These are phyloP conservation scores for Plestiodon gilberti DNA, from an alignment of 2,113 vertebrate genomes.

Conservation along the genomic window DNA sequence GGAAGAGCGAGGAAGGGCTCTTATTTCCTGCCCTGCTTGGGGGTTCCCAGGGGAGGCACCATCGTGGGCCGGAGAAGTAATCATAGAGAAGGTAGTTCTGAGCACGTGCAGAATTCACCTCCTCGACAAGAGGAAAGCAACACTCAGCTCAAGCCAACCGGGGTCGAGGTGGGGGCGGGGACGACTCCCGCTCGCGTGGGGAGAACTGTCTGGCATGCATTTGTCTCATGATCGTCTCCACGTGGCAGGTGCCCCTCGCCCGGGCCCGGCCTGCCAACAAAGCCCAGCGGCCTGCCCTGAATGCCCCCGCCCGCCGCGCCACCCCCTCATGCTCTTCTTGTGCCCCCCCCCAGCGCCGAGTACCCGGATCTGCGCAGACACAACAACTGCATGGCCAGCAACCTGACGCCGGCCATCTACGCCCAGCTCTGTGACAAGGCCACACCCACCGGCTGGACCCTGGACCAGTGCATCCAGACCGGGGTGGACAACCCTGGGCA, in stretches of 20 bases:
- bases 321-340: not conserved
- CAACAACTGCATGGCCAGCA: slow-evolving; percentile 98
- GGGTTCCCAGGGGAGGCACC: too few species aligned
- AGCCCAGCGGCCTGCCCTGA: too few species aligned
- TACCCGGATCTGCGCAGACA: slow-evolving; percentile 97
- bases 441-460: slow-evolving; percentile 91
- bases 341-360: slow-evolving; percentile 83
- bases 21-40: too few species aligned
- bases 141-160: not conserved
- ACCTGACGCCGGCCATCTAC: slow-evolving; percentile 91
- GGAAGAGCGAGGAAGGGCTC: too few species aligned
- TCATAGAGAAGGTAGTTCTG: not conserved
- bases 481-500: slow-evolving; percentile 98
- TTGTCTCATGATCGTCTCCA: too few species aligned
- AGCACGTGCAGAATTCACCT: not conserved
- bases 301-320: too few species aligned
- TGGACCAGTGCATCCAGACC: slow-evolving; percentile 97
- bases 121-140: not conserved
- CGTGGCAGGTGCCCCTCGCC: too few species aligned
- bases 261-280: too few species aligned
- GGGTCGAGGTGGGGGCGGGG: too few species aligned
- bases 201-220: too few species aligned
- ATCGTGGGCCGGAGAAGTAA: too few species aligned
- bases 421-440: slow-evolving; percentile 88
- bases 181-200: too few species aligned